phyloP scores from a whole-genome alignment of 2,797 vertebrate genomes.

The Siniperca scherzeri region DNA sequence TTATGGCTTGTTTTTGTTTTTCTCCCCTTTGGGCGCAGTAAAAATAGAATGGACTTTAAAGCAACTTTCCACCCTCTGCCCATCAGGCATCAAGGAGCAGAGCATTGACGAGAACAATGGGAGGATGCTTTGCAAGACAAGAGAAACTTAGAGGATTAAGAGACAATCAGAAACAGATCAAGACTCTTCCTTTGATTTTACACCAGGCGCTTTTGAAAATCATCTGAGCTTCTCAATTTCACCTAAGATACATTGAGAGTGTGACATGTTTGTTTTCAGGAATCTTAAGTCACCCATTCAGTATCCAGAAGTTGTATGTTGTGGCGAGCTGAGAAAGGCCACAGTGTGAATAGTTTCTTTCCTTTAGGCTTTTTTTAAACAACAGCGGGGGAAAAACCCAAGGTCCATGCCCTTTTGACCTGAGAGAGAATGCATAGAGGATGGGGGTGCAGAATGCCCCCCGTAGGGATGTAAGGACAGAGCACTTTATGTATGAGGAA shows the following conservation, averaged over 20 bases:
- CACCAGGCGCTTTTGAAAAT: slow-evolving; percentile 14
- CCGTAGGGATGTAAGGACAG: slow-evolving; percentile 71
- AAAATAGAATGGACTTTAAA: slow-evolving; percentile 79
- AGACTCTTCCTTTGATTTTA: slow-evolving; percentile 16
- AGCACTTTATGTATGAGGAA: slow-evolving; percentile 71
- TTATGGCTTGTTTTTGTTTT: slow-evolving; percentile 78
- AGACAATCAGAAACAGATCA: slow-evolving; percentile 47
- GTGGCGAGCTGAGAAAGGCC: slow-evolving; percentile 12
- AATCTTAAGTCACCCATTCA: slow-evolving; percentile 30
- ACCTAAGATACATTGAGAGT: neutral
- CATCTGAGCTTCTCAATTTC: neutral
- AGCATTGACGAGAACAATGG: slow-evolving; percentile 70
- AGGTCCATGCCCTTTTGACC: slow-evolving; percentile 76
- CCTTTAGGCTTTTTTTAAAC: slow-evolving; percentile 66
- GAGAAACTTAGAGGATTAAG: slow-evolving; percentile 59
- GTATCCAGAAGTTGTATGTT: neutral
- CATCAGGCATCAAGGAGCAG: slow-evolving; percentile 71
- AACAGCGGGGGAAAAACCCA: slow-evolving; percentile 60
- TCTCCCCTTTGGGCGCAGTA: slow-evolving; percentile 60
- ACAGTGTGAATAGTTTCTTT: slow-evolving; percentile 43
- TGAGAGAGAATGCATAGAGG: slow-evolving; percentile 64
- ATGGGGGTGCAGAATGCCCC: slow-evolving; percentile 67
- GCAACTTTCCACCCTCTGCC: slow-evolving; percentile 69
- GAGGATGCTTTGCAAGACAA: slow-evolving; percentile 79
- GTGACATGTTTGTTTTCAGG: neutral